Evolutionary conservation across 2,888 invertebrate species (phyloP), one percentile per base, ranked within the genome.

Genomic region (Oxyteleia sp.): DNA sequence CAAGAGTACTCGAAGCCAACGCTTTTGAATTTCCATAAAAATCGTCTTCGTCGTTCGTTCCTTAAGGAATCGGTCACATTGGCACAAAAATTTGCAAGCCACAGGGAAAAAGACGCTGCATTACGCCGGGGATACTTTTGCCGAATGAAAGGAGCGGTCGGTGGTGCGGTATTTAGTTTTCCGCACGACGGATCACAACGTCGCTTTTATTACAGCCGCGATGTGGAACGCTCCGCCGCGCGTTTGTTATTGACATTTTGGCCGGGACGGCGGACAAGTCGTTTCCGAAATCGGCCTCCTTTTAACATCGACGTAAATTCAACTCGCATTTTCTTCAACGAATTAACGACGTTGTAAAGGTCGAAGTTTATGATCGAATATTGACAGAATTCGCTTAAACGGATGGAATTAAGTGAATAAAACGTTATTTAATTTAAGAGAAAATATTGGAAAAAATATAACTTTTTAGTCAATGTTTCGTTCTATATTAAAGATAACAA

Each of bases 51-150:
- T 57, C 20, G 41, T 4, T 32, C 43, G 47, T 64, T 35, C 1
- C 55, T 41, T 43, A 18, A 20, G 66, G 49, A 59, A 45, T 76
- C 66, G 66, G 66, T 66, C 75, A 68, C 57, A 68, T 61, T 68
- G 51, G 76, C 68, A 61, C 38, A 64, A 78, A 68, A 78, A 78
- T 78, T 78, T 69, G 78, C 78, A 61, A 69, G 69, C 55, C 63
- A 47, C 32, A 41, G 13, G 11, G 5, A 68, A 55, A 61, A 35
- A 4, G 32, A 32, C 35, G 10, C 35, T 35, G 35, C 49, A 64
- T 49, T n/a, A 16, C 35, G 41, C 35, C 26, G 7, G 23, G 23
- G 38, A 45, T 64, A 64, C 51, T 20, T 26, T 13, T 32, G 41
- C 43, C 45, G 51, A 38, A 72, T 11, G 45, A 45, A 57, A 59